A percentile compares a stretch with the other conserved stretches of the same genome.
Conservation (phyloP, 1,140 invertebrate species). For the Pararge aegeria region DNA sequence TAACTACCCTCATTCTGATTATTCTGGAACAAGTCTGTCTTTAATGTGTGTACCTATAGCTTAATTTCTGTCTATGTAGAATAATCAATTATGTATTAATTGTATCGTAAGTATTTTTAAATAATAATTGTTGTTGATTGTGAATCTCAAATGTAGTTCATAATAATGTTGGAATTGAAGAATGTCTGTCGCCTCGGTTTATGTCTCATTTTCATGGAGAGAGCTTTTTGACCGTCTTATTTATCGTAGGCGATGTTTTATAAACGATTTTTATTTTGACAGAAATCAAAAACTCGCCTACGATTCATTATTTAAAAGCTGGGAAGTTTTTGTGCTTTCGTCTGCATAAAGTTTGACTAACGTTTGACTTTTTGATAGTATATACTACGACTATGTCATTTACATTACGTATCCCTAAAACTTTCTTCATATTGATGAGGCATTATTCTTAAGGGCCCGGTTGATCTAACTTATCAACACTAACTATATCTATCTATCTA, state of each 20-base stretch:
- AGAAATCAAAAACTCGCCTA: neutral
- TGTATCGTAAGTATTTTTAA: conserved; percentile 8
- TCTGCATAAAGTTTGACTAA: neutral
- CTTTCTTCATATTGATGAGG: neutral
- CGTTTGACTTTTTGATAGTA: neutral
- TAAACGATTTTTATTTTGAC: neutral
- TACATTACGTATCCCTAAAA: too few species aligned
- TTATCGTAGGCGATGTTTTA: neutral
- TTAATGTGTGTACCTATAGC: neutral
- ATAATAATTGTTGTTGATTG: conserved; percentile 20
- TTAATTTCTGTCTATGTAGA: neutral
- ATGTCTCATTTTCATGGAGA: neutral
- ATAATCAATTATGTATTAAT: conserved; percentile 5
- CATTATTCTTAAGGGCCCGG: conserved; percentile 26
- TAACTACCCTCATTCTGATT: too few species aligned
- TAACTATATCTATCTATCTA: conserved; percentile 47
- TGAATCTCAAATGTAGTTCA: conserved; percentile 33
- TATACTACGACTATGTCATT: too few species aligned
- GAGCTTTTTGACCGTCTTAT: neutral
- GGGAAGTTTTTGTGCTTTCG: neutral
- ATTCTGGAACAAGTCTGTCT: too few species aligned
- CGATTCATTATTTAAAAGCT: neutral
- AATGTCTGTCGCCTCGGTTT: conserved; percentile 25
- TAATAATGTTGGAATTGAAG: conserved; percentile 3
- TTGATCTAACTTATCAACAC: conserved; percentile 44